Evolutionary conservation across 2,888 invertebrate species (phyloP).

Genomic region (Acleris sparsana): DNA sequence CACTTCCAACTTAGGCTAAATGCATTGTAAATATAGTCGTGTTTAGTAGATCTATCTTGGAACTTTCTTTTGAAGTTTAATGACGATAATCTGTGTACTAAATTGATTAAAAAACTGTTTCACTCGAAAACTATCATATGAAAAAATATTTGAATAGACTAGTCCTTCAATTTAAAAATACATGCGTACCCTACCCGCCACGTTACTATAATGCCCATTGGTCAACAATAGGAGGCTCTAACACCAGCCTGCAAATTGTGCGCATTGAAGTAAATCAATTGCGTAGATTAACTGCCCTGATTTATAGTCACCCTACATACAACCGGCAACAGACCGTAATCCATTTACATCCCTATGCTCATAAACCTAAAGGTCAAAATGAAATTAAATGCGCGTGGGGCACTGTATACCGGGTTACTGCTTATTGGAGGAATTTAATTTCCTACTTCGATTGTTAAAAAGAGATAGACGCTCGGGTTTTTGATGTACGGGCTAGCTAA

Average conservation of each 20-base stretch:
- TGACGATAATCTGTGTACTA: no score
- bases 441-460: conserved; percentile 34
- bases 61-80: no score
- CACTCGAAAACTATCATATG: no score
- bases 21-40: no score
- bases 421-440: conserved; percentile 37
- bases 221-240: conserved; percentile 50
- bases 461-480: conserved; percentile 30
- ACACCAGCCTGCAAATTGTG: conserved; percentile 52
- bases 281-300: conserved; percentile 44
- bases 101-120: no score
- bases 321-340: conserved; percentile 1
- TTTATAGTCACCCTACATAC: conserved; percentile 42
- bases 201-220: conserved; percentile 57
- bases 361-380: background rate
- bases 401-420: conserved; percentile 19
- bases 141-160: background rate
- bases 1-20: no score
- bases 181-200: conserved; percentile 47
- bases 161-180: background rate
- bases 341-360: conserved; percentile 3
- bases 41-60: no score
- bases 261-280: conserved; percentile 56
- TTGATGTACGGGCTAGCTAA: conserved; percentile 26
- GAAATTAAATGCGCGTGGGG: background rate